A percentile compares a stretch with the other conserved stretches of the same genome.
phyloP scores from a whole-genome alignment of 2,797 vertebrate genomes.

The Neostethus bicornis region DNA sequence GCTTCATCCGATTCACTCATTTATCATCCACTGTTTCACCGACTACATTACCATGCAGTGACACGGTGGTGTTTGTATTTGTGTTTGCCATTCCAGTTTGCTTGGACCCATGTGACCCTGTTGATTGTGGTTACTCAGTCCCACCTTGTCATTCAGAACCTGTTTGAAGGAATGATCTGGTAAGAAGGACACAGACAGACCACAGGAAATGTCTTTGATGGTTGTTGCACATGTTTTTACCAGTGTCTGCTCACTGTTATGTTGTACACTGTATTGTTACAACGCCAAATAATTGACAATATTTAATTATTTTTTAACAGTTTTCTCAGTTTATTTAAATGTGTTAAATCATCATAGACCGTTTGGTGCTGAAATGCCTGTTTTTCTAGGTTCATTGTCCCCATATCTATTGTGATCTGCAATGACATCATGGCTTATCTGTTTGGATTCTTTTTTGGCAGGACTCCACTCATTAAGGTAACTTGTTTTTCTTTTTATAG shows the following conservation, averaged over 20 bases:
- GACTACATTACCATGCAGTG: slow-evolving; percentile 56
- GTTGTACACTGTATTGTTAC: not conserved
- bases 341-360: not conserved
- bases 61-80: slow-evolving; percentile 64
- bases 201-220: slow-evolving; percentile 22
- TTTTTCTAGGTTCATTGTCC: slow-evolving; percentile 93
- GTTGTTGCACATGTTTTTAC: slow-evolving; percentile 10
- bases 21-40: slow-evolving; percentile 1
- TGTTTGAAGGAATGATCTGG: slow-evolving; percentile 99
- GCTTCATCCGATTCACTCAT: not conserved
- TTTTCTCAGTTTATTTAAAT: not conserved
- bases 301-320: not conserved
- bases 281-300: not conserved
- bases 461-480: slow-evolving; percentile 98
- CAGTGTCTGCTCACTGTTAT: slow-evolving; percentile 13
- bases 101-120: slow-evolving; percentile 99
- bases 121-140: slow-evolving; percentile 99
- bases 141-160: slow-evolving; percentile 99
- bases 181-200: slow-evolving; percentile 79
- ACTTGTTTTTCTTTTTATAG: not conserved
- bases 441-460: slow-evolving; percentile 98
- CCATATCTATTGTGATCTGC: slow-evolving; percentile 96
- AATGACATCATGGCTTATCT: slow-evolving; percentile 97
- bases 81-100: slow-evolving; percentile 91
- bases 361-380: not conserved